Base-by-base conservation (phyloP, 2,888 invertebrate genomes). In the Diarsia mendica region DNA sequence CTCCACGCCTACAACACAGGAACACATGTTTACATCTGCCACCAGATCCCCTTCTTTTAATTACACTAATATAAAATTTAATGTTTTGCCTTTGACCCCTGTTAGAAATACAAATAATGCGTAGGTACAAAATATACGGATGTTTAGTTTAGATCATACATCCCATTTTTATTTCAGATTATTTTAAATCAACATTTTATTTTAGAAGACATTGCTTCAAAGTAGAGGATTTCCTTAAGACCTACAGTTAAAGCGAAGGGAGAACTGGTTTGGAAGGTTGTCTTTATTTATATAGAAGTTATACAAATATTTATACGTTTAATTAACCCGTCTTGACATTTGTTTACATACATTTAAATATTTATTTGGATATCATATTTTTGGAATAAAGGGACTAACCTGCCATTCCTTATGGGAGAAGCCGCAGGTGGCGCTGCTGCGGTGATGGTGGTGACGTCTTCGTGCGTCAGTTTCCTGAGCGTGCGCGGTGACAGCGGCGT, bases 11-110 rank as follows among this genome's bases (percentile, higher is more conserved):
- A 94, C 94, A 84, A 73, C 84, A 87, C 91, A 91, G 92, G 92
- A 93, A 94, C 95, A 95, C 91, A 94, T 96, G 95, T 94, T 95
- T 93, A 93, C 90, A 89, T 92, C 88, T 90, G 88, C 90, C 86
- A 91, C 88, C 89, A 89, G 90, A 92, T 90, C 87, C 90, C 90
- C 86, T 88, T 86, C 80, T 90, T 86, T 90, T 91, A 89, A 90
- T 90, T 87, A 89, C 87, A 85, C 83, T 80, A 75, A 85, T 83
- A 82, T 84, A 80, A 61, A 74, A 78, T 85, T 77, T 86, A 69
- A 82, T 74, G 77, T 46, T 80, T 81, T 74, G 66, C 67, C 66
- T 81, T 83, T 72, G 80, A 80, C 78, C 82, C 67, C 20, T 65
- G 67, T 49, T 64, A 73, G 15, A 81, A 76, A 84, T 64, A 70